Conservation (phyloP, 2,113 vertebrate genomes). For the Menidia beryllina region DNA sequence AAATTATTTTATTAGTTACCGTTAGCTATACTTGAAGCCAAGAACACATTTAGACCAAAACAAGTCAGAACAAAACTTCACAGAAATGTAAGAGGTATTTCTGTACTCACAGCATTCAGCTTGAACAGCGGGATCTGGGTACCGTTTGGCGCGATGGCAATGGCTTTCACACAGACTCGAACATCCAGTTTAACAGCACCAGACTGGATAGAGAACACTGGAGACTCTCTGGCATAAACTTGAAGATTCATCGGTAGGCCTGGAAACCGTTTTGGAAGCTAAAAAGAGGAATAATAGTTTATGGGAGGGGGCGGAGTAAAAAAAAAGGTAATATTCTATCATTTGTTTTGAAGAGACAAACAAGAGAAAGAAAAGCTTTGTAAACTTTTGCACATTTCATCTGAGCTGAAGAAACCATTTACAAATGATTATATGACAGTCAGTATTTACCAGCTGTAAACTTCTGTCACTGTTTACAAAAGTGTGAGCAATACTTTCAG, state of each 20-base stretch:
- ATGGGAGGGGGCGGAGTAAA: not conserved
- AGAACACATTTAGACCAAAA: not conserved
- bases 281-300: not conserved
- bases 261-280: slow-evolving; percentile 78
- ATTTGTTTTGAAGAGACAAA: too few species aligned
- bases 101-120: slow-evolving; percentile 60
- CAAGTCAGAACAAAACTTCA: not conserved
- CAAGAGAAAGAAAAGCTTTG: too few species aligned
- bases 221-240: slow-evolving; percentile 65
- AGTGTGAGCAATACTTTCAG: too few species aligned
- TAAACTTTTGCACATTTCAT: too few species aligned
- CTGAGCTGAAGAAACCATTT: too few species aligned
- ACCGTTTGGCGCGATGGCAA: slow-evolving; percentile 58
- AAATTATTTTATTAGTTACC: not conserved
- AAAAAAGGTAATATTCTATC: not conserved
- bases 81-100: not conserved
- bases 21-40: not conserved
- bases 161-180: slow-evolving; percentile 46
- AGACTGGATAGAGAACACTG: slow-evolving; percentile 67
- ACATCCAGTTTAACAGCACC: slow-evolving; percentile 30
- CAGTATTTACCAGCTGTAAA: too few species aligned
- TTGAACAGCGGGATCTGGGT: slow-evolving; percentile 59
- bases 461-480: too few species aligned
- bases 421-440: too few species aligned
- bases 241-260: slow-evolving; percentile 72